These are phyloP conservation scores for Drosophila equinoxialis DNA, from an alignment of 1,140 invertebrate species.

Conservation along the genomic window DNA sequence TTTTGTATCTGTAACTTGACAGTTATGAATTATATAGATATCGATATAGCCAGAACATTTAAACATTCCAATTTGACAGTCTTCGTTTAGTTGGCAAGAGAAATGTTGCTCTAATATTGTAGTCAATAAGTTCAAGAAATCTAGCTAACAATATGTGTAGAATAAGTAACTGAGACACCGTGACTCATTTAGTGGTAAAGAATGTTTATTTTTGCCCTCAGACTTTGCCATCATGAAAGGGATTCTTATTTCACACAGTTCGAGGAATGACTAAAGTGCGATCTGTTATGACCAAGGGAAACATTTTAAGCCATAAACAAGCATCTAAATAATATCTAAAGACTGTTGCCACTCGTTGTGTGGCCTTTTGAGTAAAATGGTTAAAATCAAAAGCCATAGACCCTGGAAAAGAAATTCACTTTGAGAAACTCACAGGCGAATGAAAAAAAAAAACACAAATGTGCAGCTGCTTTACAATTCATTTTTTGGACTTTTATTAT, in stretches of 20 bases:
- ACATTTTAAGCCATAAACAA: not conserved
- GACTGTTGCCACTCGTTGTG: not conserved
- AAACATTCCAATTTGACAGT: not conserved
- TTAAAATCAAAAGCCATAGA: not conserved
- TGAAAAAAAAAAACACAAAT: not conserved
- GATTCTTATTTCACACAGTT: not conserved
- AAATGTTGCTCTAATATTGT: not conserved
- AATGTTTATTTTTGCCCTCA: not conserved
- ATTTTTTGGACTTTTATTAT: slow-evolving; percentile 48
- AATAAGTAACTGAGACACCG: no score
- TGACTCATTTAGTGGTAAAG: not conserved
- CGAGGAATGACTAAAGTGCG: not conserved
- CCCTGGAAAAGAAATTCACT: not conserved
- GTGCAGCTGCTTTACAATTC: slow-evolving; percentile 38
- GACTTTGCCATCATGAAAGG: not conserved
- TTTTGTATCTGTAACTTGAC: not conserved
- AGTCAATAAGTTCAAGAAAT: no score
- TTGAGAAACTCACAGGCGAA: not conserved
- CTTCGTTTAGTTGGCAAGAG: not conserved
- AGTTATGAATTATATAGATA: slow-evolving; percentile 20
- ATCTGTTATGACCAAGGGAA: not conserved
- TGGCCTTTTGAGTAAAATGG: not conserved
- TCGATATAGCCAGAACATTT: slow-evolving; percentile 6
- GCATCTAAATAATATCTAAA: not conserved
- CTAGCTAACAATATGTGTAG: no score